phyloP scores from a whole-genome alignment of 53 echinoderm and acorn worm species.

The Mesocentrotus franciscanus region DNA sequence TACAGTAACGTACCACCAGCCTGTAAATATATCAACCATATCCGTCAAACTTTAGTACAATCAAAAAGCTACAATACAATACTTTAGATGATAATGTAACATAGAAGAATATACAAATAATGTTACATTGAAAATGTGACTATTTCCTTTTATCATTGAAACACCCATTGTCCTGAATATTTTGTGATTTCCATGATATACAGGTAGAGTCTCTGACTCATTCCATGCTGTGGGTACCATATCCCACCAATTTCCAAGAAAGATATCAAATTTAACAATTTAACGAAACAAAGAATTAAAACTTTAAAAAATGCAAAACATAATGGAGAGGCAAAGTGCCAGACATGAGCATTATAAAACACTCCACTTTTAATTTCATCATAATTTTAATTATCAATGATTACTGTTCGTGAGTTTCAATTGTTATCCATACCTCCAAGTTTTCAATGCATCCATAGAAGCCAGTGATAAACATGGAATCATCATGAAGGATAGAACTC shows the following conservation, averaged over 20 bases:
- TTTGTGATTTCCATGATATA: no score
- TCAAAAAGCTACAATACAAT: background rate
- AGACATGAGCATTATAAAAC: no score
- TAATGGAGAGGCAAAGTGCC: no score
- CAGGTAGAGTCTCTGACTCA: no score
- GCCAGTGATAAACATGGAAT: slow-evolving; percentile 77
- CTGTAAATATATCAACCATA: slow-evolving; percentile 57
- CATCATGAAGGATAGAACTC: slow-evolving; percentile 65
- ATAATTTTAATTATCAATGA: background rate
- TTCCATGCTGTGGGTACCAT: no score
- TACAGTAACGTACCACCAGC: slow-evolving; percentile 72
- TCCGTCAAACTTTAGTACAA: background rate
- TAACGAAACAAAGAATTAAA: no score
- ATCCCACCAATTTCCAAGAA: no score
- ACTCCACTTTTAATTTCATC: no score
- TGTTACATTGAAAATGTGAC: background rate
- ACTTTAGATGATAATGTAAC: background rate
- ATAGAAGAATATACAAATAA: background rate
- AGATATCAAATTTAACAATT: no score
- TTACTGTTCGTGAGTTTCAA: background rate
- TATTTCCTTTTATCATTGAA: background rate
- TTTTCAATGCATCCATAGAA: slow-evolving; percentile 87
- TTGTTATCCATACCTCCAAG: slow-evolving; percentile 71
- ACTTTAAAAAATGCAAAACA: no score
- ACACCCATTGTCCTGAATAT: no score